Conservation (phyloP, 2,113 vertebrate genomes). For the Aptenodytes forsteri region DNA sequence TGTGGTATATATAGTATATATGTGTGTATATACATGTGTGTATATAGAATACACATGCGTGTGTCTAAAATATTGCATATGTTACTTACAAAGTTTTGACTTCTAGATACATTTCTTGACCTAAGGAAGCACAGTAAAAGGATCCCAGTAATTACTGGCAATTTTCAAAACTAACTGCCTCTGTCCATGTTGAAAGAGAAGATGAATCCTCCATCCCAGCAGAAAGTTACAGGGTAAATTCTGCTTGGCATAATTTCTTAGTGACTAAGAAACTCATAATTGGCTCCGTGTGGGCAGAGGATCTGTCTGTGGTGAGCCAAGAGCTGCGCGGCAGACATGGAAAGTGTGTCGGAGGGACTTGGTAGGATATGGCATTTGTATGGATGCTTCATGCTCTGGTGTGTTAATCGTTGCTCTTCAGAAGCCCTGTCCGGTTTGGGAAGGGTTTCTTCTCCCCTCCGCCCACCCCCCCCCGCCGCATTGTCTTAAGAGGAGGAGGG, state of each 20-base stretch:
- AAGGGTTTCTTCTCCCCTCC: not conserved
- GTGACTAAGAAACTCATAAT: not conserved
- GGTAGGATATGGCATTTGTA: not conserved
- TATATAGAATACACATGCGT: not conserved
- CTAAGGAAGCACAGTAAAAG: not conserved
- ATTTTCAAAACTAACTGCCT: not conserved
- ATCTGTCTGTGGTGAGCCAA: not conserved
- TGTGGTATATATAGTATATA: not conserved
- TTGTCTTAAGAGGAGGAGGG: not conserved
- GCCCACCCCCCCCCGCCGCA: too few species aligned
- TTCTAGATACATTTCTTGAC: not conserved
- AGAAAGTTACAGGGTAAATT: conserved; percentile 10
- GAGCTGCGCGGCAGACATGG: not conserved
- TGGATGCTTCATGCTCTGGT: not conserved
- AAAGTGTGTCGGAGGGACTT: not conserved
- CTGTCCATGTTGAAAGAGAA: not conserved
- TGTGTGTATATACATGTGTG: not conserved
- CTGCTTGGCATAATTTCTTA: not conserved
- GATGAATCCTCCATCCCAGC: not conserved
- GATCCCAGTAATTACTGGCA: not conserved
- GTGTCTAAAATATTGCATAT: not conserved
- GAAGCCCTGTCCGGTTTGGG: not conserved
- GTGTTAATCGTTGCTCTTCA: not conserved
- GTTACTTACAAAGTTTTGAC: not conserved
- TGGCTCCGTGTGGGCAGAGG: not conserved